Evolutionary conservation across 1,140 invertebrate species (phyloP).

Genomic region (Parasteatoda tepidariorum): DNA sequence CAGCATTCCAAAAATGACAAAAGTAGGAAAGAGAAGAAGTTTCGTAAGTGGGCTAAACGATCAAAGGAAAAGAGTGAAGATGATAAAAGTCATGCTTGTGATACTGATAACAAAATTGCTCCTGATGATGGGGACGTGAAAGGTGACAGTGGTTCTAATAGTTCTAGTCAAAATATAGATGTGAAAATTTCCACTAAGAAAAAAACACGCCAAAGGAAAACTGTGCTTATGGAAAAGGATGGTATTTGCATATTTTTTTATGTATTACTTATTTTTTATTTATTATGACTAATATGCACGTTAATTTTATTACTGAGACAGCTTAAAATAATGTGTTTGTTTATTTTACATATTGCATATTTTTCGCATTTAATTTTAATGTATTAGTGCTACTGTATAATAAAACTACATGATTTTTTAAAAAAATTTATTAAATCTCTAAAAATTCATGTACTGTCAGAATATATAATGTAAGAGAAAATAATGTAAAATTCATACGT

Average conservation of each 20-base stretch:
- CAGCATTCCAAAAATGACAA: slow-evolving; percentile 52
- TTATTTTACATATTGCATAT: too few species aligned
- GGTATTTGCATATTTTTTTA: not conserved
- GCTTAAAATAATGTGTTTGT: too few species aligned
- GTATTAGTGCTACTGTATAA: too few species aligned
- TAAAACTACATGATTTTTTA: too few species aligned
- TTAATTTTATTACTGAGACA: too few species aligned
- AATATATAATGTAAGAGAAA: too few species aligned
- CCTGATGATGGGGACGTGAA: slow-evolving; percentile 13
- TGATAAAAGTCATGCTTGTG: slow-evolving; percentile 7
- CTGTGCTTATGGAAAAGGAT: slow-evolving; percentile 13
- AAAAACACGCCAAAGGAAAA: slow-evolving; percentile 24
- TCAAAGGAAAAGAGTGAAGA: slow-evolving; percentile 56
- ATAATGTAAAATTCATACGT: too few species aligned
- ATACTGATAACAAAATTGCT: not conserved
- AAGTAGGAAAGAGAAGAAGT: slow-evolving; percentile 61
- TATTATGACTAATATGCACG: too few species aligned
- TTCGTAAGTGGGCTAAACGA: slow-evolving; percentile 54
- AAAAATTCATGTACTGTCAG: too few species aligned
- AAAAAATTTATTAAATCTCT: too few species aligned
- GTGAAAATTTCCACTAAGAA: slow-evolving; percentile 3
- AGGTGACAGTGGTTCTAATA: slow-evolving; percentile 19
- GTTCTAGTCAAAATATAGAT: slow-evolving; percentile 16
- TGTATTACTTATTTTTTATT: too few species aligned
- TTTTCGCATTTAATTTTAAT: too few species aligned